Conservation (phyloP, 1,140 invertebrate genomes). For the Drosophila miranda region DNA sequence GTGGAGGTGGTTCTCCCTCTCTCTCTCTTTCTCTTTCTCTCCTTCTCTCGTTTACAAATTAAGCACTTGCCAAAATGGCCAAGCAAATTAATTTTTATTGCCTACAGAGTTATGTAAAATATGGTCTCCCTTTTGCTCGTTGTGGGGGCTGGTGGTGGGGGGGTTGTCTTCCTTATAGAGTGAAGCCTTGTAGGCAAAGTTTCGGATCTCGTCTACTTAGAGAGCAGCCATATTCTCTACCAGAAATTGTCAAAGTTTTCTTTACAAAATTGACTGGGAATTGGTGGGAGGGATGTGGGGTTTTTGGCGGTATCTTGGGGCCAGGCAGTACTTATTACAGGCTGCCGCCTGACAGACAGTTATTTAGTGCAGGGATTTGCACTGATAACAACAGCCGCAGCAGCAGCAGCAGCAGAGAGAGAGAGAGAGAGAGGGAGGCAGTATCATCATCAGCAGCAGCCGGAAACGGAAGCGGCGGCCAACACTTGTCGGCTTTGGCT, state of each 20-base stretch:
- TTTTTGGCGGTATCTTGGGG: background rate
- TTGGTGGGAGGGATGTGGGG: background rate
- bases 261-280: conserved; percentile 36
- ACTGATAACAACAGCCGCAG: conserved; percentile 41
- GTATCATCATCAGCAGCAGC: conserved; percentile 40
- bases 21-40: too few species aligned
- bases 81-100: conserved; percentile 80
- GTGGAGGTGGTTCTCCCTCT: too few species aligned
- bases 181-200: conserved; percentile 48
- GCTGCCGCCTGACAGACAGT: conserved; percentile 40
- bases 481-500: conserved; percentile 46
- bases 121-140: conserved; percentile 24
- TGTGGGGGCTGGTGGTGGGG: background rate
- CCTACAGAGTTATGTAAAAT: conserved; percentile 76
- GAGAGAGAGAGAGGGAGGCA: background rate
- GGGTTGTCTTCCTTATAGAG: conserved; percentile 10
- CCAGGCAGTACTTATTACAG: background rate
- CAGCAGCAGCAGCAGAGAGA: background rate
- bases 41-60: conserved; percentile 73
- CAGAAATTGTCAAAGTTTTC: conserved; percentile 75
- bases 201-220: conserved; percentile 31
- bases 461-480: conserved; percentile 67
- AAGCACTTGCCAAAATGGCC: conserved; percentile 76
- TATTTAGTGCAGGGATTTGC: conserved; percentile 74
- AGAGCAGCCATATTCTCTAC: conserved; percentile 22